Evolutionary conservation across 2,113 vertebrate species (phyloP), one percentile per base, ranked within the genome.

Genomic region (Bostrychus sinensis): DNA sequence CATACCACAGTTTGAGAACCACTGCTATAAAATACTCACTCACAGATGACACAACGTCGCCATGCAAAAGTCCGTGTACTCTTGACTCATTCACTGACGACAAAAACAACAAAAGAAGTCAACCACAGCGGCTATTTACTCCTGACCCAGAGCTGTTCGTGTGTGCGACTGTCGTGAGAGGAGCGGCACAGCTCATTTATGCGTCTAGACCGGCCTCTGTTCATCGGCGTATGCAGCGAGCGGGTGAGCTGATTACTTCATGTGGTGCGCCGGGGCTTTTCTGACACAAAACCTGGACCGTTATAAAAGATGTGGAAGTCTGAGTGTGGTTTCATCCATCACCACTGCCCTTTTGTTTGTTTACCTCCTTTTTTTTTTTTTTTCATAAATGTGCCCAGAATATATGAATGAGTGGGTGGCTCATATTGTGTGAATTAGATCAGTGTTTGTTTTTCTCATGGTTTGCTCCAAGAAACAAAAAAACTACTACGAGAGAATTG

Each of bases 241-340:
- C 60, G 23, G 53, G 70, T 62, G 32, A 63, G 54, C 62, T 64
- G 42, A 81, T 85, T 66, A 78, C 73, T 78, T 82, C 78, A 87
- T 75, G 37, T 66, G 65, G 45, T 48, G 72, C 68, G 58, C 70
- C 11, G 23, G 67, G 62, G 62, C 53, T 82, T n/a, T 80, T 72
- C 83, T 89, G 89, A 91, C 82, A 86, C 81, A 86, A 83, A 88
- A 48, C 32, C 74, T 89, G 90, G 85, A 86, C 50, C 71, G 46
- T 50, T 70, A 75, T 74, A 60, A 89, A 88, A 71, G 57, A 53
- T n/a, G 37, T 37, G 54, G 46, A 59, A 68, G 70, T 64, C 66
- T 53, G 54, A 26, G 36, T 70, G 46, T 26, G 45, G 50, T 75
- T 84, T 78, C 51, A 60, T 80, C 60, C 61, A 59, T 66, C 60